Percentiles rank a stretch among this genome's conserved stretches.
These are phyloP conservation scores for Euwallacea fornicatus DNA, from an alignment of 1,140 invertebrate species.

Conservation along the genomic window DNA sequence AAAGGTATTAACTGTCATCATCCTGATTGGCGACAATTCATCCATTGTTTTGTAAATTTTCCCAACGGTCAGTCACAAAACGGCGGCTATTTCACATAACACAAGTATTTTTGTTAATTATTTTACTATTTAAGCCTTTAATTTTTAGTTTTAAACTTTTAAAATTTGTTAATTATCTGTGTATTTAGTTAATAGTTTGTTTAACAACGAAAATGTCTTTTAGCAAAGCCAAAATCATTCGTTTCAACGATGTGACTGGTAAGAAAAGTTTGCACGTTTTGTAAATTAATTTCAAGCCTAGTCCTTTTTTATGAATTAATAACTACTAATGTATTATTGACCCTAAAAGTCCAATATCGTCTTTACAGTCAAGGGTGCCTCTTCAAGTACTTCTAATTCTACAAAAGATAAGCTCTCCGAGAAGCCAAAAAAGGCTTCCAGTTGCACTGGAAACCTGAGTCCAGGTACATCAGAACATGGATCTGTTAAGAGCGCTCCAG, in stretches of 20 bases:
- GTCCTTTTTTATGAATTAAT: neutral
- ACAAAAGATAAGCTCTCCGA: slow-evolving; percentile 14
- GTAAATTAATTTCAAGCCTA: neutral
- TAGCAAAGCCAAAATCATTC: slow-evolving; percentile 50
- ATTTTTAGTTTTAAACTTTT: neutral
- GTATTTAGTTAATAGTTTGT: slow-evolving; percentile 7
- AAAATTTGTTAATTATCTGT: neutral
- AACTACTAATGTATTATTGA: neutral
- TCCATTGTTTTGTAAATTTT: slow-evolving; percentile 15
- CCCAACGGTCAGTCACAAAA: slow-evolving; percentile 23
- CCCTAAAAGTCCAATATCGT: neutral
- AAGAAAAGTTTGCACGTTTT: slow-evolving; percentile 27
- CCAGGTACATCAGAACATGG: slow-evolving; percentile 42
- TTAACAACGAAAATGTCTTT: slow-evolving; percentile 47
- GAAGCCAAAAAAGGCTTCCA: slow-evolving; percentile 25
- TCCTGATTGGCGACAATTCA: neutral
- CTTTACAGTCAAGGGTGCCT: neutral
- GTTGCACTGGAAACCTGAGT: slow-evolving; percentile 33
- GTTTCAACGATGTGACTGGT: slow-evolving; percentile 51
- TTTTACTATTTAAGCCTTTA: neutral
- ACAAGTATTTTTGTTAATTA: slow-evolving; percentile 7
- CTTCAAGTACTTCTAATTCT: neutral
- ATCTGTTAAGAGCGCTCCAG: slow-evolving; percentile 45
- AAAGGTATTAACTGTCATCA: too few species aligned
- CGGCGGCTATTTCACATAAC: slow-evolving; percentile 2